Conservation (phyloP, 2,888 invertebrate genomes). For the Amorpha juglandis region DNA sequence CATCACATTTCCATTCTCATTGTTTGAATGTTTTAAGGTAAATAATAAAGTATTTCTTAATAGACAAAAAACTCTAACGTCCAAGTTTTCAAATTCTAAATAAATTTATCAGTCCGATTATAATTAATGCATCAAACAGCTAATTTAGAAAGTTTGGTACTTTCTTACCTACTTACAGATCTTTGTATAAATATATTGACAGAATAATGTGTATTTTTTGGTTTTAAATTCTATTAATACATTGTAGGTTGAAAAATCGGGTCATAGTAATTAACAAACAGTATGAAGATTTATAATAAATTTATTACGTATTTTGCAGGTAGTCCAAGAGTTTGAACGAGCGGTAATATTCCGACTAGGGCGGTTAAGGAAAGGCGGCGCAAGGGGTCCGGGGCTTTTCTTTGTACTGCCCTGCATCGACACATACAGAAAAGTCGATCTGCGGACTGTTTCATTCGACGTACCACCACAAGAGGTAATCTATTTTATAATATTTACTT, state of each 20-base stretch:
- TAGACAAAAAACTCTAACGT: no score
- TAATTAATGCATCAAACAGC: no score
- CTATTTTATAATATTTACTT: not conserved
- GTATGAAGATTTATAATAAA: not conserved
- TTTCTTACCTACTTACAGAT: no score
- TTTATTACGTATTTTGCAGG: constrained; percentile 66
- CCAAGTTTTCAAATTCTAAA: not conserved
- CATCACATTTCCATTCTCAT: constrained; percentile 91
- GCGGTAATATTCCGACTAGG: constrained; percentile 95
- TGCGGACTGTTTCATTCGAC: constrained; percentile 97
- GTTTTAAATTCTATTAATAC: no score
- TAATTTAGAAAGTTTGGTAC: no score
- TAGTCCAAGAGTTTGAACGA: constrained; percentile 94
- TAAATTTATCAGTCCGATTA: no score
- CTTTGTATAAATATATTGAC: no score
- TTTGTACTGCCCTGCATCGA: constrained; percentile 98
- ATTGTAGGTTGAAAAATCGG: no score
- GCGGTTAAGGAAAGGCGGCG: constrained; percentile 89
- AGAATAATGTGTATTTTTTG: no score
- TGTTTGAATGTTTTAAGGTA: constrained; percentile 94
- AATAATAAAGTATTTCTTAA: not conserved
- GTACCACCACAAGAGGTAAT: constrained; percentile 97
- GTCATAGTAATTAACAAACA: no score
- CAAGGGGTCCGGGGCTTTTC: constrained; percentile 95
- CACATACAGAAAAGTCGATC: constrained; percentile 95